Evolutionary conservation across 2,113 vertebrate genomes (phyloP).

Genomic region (Scolopax mira): DNA sequence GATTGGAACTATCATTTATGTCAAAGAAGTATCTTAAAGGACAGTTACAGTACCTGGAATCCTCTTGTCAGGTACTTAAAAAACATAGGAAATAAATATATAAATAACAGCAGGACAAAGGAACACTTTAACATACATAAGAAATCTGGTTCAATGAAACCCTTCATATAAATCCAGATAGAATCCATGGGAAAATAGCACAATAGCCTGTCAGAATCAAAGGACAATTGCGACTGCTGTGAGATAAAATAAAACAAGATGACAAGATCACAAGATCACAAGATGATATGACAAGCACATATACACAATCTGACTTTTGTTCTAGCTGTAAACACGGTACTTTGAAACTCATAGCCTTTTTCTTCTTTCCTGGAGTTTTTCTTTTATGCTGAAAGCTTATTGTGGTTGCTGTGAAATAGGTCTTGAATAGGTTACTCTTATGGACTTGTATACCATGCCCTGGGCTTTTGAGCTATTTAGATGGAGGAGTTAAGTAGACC

Average conservation of each 20-base stretch:
- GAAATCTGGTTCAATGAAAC: not conserved
- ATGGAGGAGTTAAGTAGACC: not conserved
- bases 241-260: conserved; percentile 7
- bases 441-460: not conserved
- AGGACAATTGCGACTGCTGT: not conserved
- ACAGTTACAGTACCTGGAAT: not conserved
- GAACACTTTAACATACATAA: not conserved
- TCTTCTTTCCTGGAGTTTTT: not conserved
- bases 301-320: not conserved
- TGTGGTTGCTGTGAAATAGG: not conserved
- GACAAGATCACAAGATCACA: too few relatives aligned
- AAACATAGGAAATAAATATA: not conserved
- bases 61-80: not conserved
- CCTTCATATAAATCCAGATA: not conserved
- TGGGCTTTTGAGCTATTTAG: not conserved
- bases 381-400: not conserved
- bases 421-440: not conserved
- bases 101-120: not conserved
- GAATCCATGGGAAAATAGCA: not conserved
- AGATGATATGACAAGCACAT: not conserved
- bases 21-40: not conserved
- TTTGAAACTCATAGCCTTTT: not conserved
- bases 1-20: not conserved
- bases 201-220: not conserved
- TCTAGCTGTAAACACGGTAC: not conserved